Evolutionary conservation across 2,113 vertebrate species (phyloP), one percentile per base, ranked within the genome.

Genomic region (Lepus timidus): DNA sequence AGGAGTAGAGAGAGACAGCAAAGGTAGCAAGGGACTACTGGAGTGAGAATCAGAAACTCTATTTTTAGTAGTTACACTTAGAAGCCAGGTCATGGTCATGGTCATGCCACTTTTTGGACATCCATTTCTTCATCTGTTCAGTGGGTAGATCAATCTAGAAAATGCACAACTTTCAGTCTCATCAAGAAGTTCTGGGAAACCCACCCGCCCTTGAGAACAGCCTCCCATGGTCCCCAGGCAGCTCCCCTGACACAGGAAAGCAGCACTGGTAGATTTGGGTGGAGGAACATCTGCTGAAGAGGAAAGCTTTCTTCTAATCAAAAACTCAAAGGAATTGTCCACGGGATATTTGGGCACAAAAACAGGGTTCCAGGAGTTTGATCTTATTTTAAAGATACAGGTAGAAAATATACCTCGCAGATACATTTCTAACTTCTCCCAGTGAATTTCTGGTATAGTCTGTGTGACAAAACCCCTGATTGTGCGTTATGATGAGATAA

Each of bases 311-410:
- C 14, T 51, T 4, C 61, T 81, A 64, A 76, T 85, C 23, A 7
- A 87, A 90, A 88, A 58, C 51, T 90, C 55, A 49, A 22, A 84
- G 7, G 10, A 78, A 51, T 49, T 65, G 25, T 68, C 51, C 79
- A 90, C 89, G 39, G 52, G 29, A 65, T 93, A n/a, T 81, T 64
- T 55, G 64, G 71, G 22, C 36, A 81, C 44, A 85, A 88, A 88
- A 92, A 33, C 29, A 64, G 65, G 51, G 36, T 64, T 80, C 61
- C 7, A 62, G 8, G 12, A 16, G 14, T 61, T 94, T 88, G 49
- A 23, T 73, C 93, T 81, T 78, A 78, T 51, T 88, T 88, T 93
- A 51, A 68, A 70, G 25, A 22, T 33, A 44, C 23, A 67, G 73
- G 51, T 49, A 49, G 17, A 62, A 78, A 52, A 27, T 9, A 20